These are phyloP conservation scores for Halesus radiatus DNA, from an alignment of 1,140 invertebrate species.

Conservation along the genomic window DNA sequence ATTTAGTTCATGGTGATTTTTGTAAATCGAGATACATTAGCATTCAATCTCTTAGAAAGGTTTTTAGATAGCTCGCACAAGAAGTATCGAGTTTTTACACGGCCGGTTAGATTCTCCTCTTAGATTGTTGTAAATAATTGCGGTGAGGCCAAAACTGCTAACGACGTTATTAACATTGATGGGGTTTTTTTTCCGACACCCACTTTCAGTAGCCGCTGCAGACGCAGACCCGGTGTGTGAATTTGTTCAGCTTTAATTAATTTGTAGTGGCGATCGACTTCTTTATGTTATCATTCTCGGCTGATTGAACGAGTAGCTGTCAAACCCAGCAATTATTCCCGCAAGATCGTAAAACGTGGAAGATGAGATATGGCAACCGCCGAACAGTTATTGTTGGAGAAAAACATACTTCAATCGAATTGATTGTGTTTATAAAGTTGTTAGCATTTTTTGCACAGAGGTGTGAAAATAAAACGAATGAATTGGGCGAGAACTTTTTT, in stretches of 20 bases:
- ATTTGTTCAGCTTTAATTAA: constrained; percentile 13
- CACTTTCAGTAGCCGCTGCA: not conserved
- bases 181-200: not conserved
- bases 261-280: not conserved
- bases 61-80: constrained; percentile 1
- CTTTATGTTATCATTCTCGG: not conserved
- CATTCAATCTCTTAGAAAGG: constrained; percentile 7
- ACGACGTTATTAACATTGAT: constrained; percentile 20
- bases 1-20: no score
- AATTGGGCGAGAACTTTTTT: no score
- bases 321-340: constrained; percentile 2
- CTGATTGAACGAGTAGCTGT: not conserved
- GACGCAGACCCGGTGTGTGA: not conserved
- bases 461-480: no score
- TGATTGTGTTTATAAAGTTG: no score
- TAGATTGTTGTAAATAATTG: constrained; percentile 13
- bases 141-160: constrained; percentile 1
- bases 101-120: not conserved
- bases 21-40: not conserved
- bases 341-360: not conserved
- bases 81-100: not conserved
- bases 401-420: no score
- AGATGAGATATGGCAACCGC: not conserved
- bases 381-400: no score
- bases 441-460: no score